Evolutionary conservation across 2,888 invertebrate genomes (phyloP).

Genomic region (Drosophila gaucha): DNA sequence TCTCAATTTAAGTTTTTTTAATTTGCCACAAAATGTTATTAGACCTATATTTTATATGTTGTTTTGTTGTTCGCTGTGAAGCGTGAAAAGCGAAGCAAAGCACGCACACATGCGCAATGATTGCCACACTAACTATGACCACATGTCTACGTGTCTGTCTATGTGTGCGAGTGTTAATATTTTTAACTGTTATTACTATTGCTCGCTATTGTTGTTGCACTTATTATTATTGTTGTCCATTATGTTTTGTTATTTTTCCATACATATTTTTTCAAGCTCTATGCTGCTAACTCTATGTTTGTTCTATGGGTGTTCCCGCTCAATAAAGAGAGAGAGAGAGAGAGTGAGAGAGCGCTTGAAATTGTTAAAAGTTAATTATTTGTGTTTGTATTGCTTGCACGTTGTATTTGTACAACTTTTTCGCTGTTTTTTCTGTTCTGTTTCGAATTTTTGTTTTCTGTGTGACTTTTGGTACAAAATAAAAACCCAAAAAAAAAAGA

Average conservation of each 20-base stretch:
- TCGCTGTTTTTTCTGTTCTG: constrained; percentile 32
- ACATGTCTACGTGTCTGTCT: constrained; percentile 3
- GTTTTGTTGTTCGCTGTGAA: constrained; percentile 39
- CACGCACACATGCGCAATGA: constrained; percentile 76
- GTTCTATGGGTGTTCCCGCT: constrained; percentile 61
- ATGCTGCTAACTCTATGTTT: constrained; percentile 59
- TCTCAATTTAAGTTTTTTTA: constrained; percentile 19
- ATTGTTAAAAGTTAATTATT: constrained; percentile 77
- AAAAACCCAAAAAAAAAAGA: constrained; percentile 16
- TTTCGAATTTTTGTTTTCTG: constrained; percentile 32
- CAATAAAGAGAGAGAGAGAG: constrained; percentile 8
- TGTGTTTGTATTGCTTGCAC: constrained; percentile 73
- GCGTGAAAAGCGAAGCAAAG: constrained; percentile 65
- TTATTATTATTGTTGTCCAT: constrained; percentile 47
- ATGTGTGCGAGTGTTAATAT: constrained; percentile 56
- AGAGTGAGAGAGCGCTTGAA: constrained; percentile 18
- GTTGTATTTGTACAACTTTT: constrained; percentile 75
- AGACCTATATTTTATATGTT: constrained; percentile 37
- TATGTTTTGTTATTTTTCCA: constrained; percentile 31
- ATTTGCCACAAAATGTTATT: constrained; percentile 65
- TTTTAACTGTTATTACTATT: constrained; percentile 66
- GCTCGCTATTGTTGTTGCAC: constrained; percentile 19
- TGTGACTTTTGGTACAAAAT: constrained; percentile 55
- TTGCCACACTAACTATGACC: constrained; percentile 35
- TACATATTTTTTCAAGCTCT: constrained; percentile 22